Base-by-base conservation (phyloP, 2,113 vertebrate species). In the Microtus montanus region DNA sequence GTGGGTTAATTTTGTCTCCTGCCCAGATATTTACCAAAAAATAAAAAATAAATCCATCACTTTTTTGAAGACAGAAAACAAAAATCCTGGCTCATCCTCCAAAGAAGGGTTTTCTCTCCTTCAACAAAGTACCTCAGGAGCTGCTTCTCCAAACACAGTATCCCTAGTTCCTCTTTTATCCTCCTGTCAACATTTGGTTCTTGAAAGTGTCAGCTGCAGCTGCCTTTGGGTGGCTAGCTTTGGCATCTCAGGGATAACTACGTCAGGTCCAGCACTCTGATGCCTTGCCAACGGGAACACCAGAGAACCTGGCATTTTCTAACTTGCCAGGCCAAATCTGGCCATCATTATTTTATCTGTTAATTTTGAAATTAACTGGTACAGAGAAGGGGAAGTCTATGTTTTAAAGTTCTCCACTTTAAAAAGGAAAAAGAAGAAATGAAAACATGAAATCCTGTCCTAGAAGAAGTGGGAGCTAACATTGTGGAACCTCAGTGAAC, bases 281-380 rank as follows among this genome's bases (percentile, higher is more conserved):
- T 82, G n/a, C 22, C 33, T 79, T 92, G 61, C 93, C 94, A 86
- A 24, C 3, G 66, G 54, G 30, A 88, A 79, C 28, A 33, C 87
- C 89, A 95, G 52, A 92, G 85, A 80, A 35, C 44, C 80, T 12
- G 0, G 90, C 68, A 90, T 86, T 93, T 95, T 95, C 75, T 68
- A 64, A 83, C 22, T 4, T 68, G n/a, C 82, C 93, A 14, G 66
- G 73, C 94, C 88, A 95, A 86, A 85, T 85, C 93, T 91, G 92
- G 54, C 47, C 61, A 88, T 89, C 38, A 70, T 91, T 89, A 96
- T 85, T 97, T 95, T 83, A 86, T 87, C 87, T 85, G 85, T 78
- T 88, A 95, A 96, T 95, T 97, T 84, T 35, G 70, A 90, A 95
- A 80, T 41, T 94, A 22, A 91, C 90, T 94, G 28, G 91, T 91